A percentile compares a stretch with the other conserved stretches of the same genome.
These are phyloP conservation scores for Napeogenes inachia DNA, from an alignment of 2,888 invertebrate species.

Conservation along the genomic window DNA sequence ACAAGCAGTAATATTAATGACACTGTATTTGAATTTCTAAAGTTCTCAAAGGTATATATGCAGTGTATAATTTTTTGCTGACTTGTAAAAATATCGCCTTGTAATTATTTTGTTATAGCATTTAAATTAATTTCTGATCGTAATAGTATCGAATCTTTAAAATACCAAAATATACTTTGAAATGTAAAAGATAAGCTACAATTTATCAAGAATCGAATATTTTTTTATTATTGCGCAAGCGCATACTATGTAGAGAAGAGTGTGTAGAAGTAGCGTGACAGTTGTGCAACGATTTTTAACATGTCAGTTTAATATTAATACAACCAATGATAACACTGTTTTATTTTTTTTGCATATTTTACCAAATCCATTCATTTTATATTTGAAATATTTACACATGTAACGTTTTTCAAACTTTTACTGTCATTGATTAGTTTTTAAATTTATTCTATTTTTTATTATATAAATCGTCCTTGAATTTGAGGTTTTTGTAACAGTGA, in stretches of 20 bases:
- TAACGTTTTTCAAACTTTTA: slow-evolving; percentile 20
- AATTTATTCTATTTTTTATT: background rate
- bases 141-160: no score
- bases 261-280: slow-evolving; percentile 33
- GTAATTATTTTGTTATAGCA: no score
- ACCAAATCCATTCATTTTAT: no score
- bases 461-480: slow-evolving; percentile 5
- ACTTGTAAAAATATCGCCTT: no score
- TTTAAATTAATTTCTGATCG: no score
- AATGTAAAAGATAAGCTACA: slow-evolving; percentile 11
- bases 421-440: slow-evolving; percentile 1
- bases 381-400: background rate
- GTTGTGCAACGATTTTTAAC: slow-evolving; percentile 35
- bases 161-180: no score
- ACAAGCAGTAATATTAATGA: no score
- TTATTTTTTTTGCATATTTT: no score
- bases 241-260: slow-evolving; percentile 33
- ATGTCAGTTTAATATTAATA: slow-evolving; percentile 12
- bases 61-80: no score
- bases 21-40: no score
- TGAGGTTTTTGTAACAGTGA: background rate
- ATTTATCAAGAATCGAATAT: slow-evolving; percentile 21
- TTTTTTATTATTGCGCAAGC: slow-evolving; percentile 34
- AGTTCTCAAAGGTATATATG: no score
- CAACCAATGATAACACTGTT: no score